Evolutionary conservation across 1,140 invertebrate genomes (phyloP).

Genomic region (Drosophila santomea): DNA sequence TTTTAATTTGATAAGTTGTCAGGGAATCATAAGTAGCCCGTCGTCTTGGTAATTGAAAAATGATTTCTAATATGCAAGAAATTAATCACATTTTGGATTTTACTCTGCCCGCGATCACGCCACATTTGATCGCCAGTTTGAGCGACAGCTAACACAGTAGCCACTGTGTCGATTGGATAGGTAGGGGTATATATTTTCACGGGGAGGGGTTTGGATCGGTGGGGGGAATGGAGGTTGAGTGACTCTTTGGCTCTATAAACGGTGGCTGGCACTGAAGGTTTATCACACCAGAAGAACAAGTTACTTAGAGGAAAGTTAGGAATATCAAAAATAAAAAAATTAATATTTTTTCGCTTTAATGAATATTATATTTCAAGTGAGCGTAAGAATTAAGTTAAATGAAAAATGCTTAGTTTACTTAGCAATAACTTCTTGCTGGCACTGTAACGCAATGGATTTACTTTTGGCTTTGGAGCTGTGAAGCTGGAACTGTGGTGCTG

Average conservation of each 20-base stretch:
- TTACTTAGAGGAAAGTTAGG: background rate
- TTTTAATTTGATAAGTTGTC: constrained; percentile 82
- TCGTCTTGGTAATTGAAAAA: constrained; percentile 81
- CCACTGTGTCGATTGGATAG: constrained; percentile 16
- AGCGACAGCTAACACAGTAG: constrained; percentile 80
- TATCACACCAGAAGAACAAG: background rate
- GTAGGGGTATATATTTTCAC: background rate
- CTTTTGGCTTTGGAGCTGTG: constrained; percentile 29
- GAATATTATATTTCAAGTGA: too few species aligned
- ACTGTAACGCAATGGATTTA: constrained; percentile 38
- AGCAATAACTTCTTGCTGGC: constrained; percentile 30
- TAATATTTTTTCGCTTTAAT: too few species aligned
- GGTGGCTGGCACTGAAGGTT: background rate
- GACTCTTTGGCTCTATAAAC: background rate
- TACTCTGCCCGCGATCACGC: constrained; percentile 26
- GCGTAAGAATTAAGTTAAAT: too few species aligned
- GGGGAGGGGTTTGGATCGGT: background rate
- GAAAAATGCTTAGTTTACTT: too few species aligned
- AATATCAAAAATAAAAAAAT: too few species aligned
- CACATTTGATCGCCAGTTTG: constrained; percentile 70
- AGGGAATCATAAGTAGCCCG: constrained; percentile 74
- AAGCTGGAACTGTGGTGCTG: constrained; percentile 42
- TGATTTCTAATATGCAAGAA: constrained; percentile 84
- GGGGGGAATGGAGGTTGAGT: background rate
- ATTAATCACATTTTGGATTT: constrained; percentile 84